Evolutionary conservation across 1,140 invertebrate genomes (phyloP).

Genomic region (Arctopsyche grandis): DNA sequence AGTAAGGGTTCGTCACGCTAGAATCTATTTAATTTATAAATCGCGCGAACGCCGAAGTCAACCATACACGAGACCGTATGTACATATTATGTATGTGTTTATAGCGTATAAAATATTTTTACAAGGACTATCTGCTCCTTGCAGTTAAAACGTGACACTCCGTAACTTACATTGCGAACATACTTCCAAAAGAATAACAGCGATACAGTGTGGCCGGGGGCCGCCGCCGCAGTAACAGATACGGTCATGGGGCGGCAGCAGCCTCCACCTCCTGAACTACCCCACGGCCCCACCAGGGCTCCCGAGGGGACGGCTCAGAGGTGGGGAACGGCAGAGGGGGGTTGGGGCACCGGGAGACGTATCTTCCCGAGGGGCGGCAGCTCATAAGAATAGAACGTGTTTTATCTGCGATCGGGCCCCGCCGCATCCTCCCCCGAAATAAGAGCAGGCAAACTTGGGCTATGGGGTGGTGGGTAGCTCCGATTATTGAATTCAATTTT

Average conservation of each 20-base stretch:
- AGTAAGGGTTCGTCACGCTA: too few relatives aligned
- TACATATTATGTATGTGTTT: background rate
- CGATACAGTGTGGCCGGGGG: slow-evolving; percentile 41
- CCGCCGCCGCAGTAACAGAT: slow-evolving; percentile 37
- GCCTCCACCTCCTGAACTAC: background rate
- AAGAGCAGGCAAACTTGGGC: slow-evolving; percentile 48
- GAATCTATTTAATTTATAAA: too few relatives aligned
- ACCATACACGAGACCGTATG: background rate
- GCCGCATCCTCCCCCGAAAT: slow-evolving; percentile 37
- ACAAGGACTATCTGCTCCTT: slow-evolving; percentile 42
- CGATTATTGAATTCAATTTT: slow-evolving; percentile 43
- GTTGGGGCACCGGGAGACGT: slow-evolving; percentile 27
- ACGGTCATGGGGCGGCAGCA: slow-evolving; percentile 1
- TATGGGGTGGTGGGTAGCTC: slow-evolving; percentile 3
- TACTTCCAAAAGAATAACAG: slow-evolving; percentile 50
- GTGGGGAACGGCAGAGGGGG: background rate
- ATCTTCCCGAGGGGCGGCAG: slow-evolving; percentile 43
- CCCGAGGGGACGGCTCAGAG: background rate
- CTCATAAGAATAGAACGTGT: slow-evolving; percentile 55
- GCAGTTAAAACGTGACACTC: slow-evolving; percentile 49
- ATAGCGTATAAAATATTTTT: slow-evolving; percentile 14
- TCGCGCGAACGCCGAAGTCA: too few relatives aligned
- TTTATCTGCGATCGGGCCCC: slow-evolving; percentile 54
- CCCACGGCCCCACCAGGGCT: background rate
- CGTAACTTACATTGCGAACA: slow-evolving; percentile 38